Evolutionary conservation across 2,113 vertebrate species (phyloP).

Genomic region (Dasyurus viverrinus): DNA sequence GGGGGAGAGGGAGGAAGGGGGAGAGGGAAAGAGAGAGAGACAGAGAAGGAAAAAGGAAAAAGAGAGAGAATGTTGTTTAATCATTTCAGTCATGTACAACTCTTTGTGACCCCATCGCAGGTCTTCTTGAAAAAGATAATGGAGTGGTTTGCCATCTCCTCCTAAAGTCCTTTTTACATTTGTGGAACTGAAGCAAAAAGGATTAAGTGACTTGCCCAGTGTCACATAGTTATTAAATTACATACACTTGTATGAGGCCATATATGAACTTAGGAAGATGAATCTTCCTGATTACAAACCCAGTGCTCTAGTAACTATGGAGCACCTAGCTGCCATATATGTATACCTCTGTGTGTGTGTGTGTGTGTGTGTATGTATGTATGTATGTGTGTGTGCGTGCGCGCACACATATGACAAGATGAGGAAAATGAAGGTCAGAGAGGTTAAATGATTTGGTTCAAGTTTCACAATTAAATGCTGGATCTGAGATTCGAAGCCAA

Average conservation of each 20-base stretch:
- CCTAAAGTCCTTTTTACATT: background rate
- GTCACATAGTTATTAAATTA: background rate
- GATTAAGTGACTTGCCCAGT: background rate
- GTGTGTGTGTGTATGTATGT: no score
- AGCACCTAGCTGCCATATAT: background rate
- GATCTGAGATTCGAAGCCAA: background rate
- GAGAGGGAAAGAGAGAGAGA: no score
- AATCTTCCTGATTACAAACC: background rate
- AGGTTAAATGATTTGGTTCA: background rate
- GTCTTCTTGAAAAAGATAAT: background rate
- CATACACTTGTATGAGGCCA: background rate
- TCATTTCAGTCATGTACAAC: background rate
- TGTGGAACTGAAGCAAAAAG: background rate
- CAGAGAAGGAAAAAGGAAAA: no score
- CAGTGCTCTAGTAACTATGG: background rate
- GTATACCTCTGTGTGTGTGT: rapidly evolving
- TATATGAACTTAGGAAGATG: background rate
- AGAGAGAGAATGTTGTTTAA: no score
- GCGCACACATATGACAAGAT: background rate
- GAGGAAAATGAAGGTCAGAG: background rate
- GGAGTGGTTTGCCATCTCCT: background rate
- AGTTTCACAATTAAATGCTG: background rate
- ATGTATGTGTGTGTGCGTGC: no score
- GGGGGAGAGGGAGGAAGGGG: no score
- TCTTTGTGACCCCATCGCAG: background rate